A percentile compares a stretch with the other conserved stretches of the same genome.
phyloP scores from a whole-genome alignment of 2,888 invertebrate species.

The Loripinus fragilis region DNA sequence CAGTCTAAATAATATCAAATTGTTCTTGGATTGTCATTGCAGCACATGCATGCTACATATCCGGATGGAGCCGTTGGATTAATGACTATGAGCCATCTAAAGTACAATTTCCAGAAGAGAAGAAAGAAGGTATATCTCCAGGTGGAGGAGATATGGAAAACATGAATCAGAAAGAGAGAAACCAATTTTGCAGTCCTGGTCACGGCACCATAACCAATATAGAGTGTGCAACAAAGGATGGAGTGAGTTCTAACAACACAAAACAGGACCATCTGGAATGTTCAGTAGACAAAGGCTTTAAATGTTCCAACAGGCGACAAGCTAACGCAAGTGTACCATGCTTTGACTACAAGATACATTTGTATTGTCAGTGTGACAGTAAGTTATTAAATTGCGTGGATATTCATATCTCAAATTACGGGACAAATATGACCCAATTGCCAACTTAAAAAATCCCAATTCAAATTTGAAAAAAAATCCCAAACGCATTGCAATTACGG shows the following conservation, averaged over 20 bases:
- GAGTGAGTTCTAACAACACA: background rate
- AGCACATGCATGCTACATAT: background rate
- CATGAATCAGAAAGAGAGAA: background rate
- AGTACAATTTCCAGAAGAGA: background rate
- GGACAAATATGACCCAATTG: too few species aligned
- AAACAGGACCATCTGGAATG: background rate
- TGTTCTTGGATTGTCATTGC: too few species aligned
- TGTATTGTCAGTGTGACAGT: background rate
- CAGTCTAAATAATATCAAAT: too few species aligned
- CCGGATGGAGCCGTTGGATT: conserved; percentile 10
- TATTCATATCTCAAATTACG: background rate
- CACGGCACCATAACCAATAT: background rate
- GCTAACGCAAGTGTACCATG: background rate
- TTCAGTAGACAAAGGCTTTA: background rate
- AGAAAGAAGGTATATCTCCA: background rate
- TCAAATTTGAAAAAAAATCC: too few species aligned
- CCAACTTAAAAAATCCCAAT: too few species aligned
- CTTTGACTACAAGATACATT: background rate
- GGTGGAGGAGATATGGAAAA: conserved; percentile 7
- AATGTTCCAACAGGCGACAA: background rate
- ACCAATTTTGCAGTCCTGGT: background rate
- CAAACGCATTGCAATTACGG: too few species aligned
- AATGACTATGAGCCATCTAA: background rate
- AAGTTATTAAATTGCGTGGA: too few species aligned
- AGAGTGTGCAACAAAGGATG: background rate